A percentile compares a stretch with the other conserved stretches of the same genome.
These are phyloP conservation scores for Cheilosia soror DNA, from an alignment of 2,888 invertebrate species.

Conservation along the genomic window DNA sequence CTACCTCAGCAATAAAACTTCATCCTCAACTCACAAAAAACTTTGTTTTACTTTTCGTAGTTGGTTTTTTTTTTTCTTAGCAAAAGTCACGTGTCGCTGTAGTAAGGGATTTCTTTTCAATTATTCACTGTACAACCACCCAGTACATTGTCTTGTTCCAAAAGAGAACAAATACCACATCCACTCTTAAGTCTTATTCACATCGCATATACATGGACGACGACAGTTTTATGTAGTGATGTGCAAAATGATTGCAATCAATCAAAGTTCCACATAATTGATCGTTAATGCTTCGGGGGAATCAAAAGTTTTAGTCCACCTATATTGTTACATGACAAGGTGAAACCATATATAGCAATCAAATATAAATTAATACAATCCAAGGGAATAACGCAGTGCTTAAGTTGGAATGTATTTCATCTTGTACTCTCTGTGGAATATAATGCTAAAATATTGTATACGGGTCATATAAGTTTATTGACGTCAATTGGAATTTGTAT, in stretches of 20 bases:
- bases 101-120: not conserved
- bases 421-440: constrained; percentile 17
- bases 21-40: too few species aligned
- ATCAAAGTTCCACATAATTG: constrained; percentile 76
- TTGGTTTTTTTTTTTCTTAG: too few species aligned
- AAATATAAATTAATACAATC: constrained; percentile 44
- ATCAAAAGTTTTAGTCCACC: constrained; percentile 43
- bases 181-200: not conserved
- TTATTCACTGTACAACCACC: not conserved
- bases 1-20: too few species aligned
- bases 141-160: not conserved
- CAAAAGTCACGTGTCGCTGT: constrained; percentile 5
- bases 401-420: constrained; percentile 17
- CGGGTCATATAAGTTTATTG: constrained; percentile 45
- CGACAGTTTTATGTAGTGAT: not conserved
- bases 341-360: constrained; percentile 19
- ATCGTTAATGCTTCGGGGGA: constrained; percentile 74
- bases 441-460: constrained; percentile 12
- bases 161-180: not conserved
- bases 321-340: constrained; percentile 10
- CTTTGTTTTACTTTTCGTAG: too few species aligned
- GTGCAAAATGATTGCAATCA: constrained; percentile 72
- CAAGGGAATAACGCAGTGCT: constrained; percentile 3
- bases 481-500: constrained; percentile 28
- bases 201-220: not conserved